phyloP scores from a whole-genome alignment of 2,888 invertebrate species.

The Polydrusus tereticollis region DNA sequence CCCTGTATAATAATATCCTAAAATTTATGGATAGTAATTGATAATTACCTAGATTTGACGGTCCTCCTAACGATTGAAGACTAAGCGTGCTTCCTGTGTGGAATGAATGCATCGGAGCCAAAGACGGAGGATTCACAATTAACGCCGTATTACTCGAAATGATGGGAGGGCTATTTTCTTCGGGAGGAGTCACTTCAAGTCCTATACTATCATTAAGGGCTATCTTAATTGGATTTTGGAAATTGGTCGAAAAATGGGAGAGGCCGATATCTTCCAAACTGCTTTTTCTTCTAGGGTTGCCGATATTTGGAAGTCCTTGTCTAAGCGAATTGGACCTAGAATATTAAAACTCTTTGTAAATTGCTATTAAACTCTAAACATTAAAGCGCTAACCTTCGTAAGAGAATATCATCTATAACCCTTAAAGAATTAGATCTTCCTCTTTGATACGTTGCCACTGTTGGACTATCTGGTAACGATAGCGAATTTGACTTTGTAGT shows the following conservation, averaged over 20 bases:
- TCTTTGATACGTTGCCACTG: slow-evolving; percentile 82
- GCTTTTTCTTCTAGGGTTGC: slow-evolving; percentile 78
- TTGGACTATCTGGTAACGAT: slow-evolving; percentile 90
- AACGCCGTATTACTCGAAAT: slow-evolving; percentile 66
- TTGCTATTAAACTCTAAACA: no score
- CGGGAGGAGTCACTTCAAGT: slow-evolving; percentile 76
- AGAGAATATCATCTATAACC: slow-evolving; percentile 86
- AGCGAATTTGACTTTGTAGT: slow-evolving; percentile 91
- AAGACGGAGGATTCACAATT: slow-evolving; percentile 34
- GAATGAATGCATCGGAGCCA: slow-evolving; percentile 51
- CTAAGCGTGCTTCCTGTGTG: slow-evolving; percentile 64
- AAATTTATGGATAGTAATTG: no score
- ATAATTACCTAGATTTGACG: neutral
- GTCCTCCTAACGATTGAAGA: slow-evolving; percentile 52
- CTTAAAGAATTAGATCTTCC: slow-evolving; percentile 86
- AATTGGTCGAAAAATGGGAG: slow-evolving; percentile 81
- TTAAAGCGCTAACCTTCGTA: slow-evolving; percentile 71
- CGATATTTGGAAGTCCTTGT: slow-evolving; percentile 81
- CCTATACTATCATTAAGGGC: slow-evolving; percentile 90
- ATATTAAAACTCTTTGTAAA: no score
- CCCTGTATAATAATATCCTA: no score
- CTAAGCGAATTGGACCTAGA: slow-evolving; percentile 83
- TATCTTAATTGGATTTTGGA: slow-evolving; percentile 86
- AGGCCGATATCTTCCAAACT: slow-evolving; percentile 89
- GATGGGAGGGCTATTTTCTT: slow-evolving; percentile 71